Percentiles rank a stretch among this genome's conserved stretches.
These are phyloP conservation scores for Tapera naevia DNA, from an alignment of 2,797 vertebrate genomes.

Conservation along the genomic window DNA sequence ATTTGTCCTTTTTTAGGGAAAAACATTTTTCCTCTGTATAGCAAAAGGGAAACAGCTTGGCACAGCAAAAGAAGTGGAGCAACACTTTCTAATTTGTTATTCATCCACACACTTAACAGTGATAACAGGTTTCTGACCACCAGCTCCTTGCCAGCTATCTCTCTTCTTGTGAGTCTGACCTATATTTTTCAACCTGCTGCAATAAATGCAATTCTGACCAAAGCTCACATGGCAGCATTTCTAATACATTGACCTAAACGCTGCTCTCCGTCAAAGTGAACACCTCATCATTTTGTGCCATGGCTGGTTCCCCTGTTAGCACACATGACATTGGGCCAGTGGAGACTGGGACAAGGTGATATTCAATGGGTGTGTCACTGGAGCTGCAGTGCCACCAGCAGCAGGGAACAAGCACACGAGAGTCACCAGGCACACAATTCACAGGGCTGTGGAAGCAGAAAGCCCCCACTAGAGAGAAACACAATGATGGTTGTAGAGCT, in stretches of 20 bases:
- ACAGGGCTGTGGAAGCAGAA: neutral
- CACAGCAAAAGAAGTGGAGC: neutral
- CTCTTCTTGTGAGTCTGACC: neutral
- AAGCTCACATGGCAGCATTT: neutral
- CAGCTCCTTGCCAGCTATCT: neutral
- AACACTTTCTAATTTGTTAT: neutral
- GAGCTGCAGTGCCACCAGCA: neutral
- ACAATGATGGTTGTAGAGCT: neutral
- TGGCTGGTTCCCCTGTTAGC: neutral
- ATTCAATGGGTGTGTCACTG: neutral
- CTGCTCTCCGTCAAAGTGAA: accelerated
- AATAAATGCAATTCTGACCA: neutral
- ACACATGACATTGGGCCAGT: neutral
- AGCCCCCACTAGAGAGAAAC: neutral
- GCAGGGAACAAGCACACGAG: accelerated
- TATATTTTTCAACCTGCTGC: neutral
- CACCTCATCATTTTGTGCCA: accelerated
- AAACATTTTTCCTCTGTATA: neutral
- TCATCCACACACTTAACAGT: neutral
- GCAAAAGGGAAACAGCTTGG: neutral
- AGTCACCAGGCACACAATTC: accelerated
- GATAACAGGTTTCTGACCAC: neutral
- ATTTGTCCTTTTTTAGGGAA: neutral
- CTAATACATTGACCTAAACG: neutral
- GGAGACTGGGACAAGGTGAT: neutral